A percentile compares a stretch with the other conserved stretches of the same genome.
Evolutionary conservation across 2,113 vertebrate species (phyloP).

Genomic region (Pelmatolapia mariae): DNA sequence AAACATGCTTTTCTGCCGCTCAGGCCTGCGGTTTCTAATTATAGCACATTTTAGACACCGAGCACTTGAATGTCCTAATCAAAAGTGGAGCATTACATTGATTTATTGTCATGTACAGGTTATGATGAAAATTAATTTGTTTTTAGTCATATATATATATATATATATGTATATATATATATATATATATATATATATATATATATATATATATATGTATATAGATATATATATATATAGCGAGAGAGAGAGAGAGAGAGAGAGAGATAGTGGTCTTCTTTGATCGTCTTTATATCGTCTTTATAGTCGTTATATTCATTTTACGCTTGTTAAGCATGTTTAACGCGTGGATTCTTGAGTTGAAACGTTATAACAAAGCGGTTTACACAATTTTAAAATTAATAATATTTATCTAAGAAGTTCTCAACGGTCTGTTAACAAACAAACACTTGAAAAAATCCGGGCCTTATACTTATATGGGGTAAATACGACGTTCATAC

Average conservation of each 20-base stretch:
- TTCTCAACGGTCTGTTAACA: neutral
- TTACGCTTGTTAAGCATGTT: neutral
- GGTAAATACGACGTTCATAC: neutral
- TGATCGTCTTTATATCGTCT: too few species aligned
- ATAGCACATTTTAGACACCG: conserved; percentile 65
- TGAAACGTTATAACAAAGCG: neutral
- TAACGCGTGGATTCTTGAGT: neutral
- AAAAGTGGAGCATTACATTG: neutral
- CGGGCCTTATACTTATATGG: neutral
- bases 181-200: neutral
- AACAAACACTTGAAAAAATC: neutral
- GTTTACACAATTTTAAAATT: neutral
- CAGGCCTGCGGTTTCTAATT: conserved; percentile 67
- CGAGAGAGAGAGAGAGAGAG: too few species aligned
- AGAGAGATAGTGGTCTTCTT: neutral
- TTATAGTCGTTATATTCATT: neutral
- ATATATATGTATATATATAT: neutral
- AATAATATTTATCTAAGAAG: neutral
- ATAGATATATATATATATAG: too few species aligned
- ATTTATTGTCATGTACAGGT: conserved; percentile 48
- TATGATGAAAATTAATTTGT: neutral
- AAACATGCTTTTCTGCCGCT: conserved; percentile 60
- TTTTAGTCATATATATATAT: neutral
- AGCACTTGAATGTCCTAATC: conserved; percentile 63
- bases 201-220: too few species aligned